phyloP scores from a whole-genome alignment of 1,140 invertebrate species.

The Ephestia elutella region DNA sequence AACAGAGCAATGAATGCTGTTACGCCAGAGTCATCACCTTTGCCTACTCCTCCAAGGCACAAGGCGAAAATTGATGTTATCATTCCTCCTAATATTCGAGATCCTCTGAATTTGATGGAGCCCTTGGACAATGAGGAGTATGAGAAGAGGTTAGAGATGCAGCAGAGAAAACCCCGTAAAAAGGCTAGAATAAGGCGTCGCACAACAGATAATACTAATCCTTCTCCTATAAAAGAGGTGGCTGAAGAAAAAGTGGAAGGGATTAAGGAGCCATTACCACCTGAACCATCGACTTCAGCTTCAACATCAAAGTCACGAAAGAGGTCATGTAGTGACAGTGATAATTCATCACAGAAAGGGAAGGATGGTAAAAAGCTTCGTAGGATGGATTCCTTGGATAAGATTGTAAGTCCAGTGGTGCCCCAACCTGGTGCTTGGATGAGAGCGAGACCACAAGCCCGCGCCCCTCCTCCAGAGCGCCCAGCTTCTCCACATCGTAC shows the following conservation, averaged over 20 bases:
- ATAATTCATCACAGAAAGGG: conserved; percentile 60
- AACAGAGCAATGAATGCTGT: conserved; percentile 89
- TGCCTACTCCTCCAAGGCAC: conserved; percentile 88
- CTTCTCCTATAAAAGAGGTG: conserved; percentile 36
- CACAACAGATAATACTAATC: conserved; percentile 71
- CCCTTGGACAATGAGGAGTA: conserved; percentile 88
- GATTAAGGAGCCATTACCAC: conserved; percentile 53
- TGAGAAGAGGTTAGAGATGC: conserved; percentile 80
- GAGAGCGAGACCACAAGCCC: conserved; percentile 55
- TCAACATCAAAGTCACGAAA: conserved; percentile 62
- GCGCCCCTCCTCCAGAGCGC: conserved; percentile 42
- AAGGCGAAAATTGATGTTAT: conserved; percentile 91
- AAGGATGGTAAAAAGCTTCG: conserved; percentile 77
- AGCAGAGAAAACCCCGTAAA: conserved; percentile 78
- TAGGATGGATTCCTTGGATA: conserved; percentile 83
- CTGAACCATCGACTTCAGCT: conserved; percentile 56
- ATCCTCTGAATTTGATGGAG: conserved; percentile 90
- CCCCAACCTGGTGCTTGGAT: conserved; percentile 90
- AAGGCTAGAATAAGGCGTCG: conserved; percentile 76
- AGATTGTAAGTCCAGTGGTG: conserved; percentile 94
- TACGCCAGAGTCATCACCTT: conserved; percentile 90
- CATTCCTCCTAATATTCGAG: conserved; percentile 93
- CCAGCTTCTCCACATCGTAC: conserved; percentile 52
- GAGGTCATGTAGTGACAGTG: conserved; percentile 68
- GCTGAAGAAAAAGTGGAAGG: conserved; percentile 38